Evolutionary conservation across 2,888 invertebrate species (phyloP).

Genomic region (Nemoura dubitans): DNA sequence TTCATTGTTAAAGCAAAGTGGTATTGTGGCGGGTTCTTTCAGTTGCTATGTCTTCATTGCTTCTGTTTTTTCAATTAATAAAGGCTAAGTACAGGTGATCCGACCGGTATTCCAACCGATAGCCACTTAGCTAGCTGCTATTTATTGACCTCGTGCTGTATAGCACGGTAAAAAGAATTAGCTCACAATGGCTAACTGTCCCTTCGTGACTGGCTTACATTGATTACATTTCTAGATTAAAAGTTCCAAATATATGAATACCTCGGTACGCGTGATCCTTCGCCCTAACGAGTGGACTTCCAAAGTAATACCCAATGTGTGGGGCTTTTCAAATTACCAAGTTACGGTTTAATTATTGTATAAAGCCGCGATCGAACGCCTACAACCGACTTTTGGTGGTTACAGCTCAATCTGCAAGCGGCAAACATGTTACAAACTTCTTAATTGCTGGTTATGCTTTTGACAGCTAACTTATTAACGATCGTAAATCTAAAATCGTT

Average conservation of each 20-base stretch:
- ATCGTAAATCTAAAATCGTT: neutral
- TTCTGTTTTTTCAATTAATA: constrained; percentile 3
- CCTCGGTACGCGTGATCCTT: neutral
- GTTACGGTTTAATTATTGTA: neutral
- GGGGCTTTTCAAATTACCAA: neutral
- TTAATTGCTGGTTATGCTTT: neutral
- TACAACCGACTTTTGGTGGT: neutral
- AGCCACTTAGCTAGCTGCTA: neutral
- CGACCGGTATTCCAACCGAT: neutral
- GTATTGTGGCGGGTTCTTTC: neutral
- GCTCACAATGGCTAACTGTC: constrained; percentile 4
- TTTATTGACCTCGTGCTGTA: constrained; percentile 2
- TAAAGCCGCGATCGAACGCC: neutral
- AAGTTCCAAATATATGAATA: constrained; percentile 4
- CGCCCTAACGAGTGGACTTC: neutral
- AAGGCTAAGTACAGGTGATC: constrained; percentile 7
- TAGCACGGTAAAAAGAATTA: neutral
- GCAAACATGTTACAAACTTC: neutral
- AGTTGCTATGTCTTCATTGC: neutral
- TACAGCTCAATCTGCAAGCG: neutral
- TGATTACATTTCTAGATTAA: constrained; percentile 12
- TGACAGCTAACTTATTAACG: neutral
- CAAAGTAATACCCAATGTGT: neutral
- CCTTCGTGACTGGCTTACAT: constrained; percentile 7
- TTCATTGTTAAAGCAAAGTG: neutral